Evolutionary conservation across 2,888 invertebrate species (phyloP).

Genomic region (Atherix ibis): DNA sequence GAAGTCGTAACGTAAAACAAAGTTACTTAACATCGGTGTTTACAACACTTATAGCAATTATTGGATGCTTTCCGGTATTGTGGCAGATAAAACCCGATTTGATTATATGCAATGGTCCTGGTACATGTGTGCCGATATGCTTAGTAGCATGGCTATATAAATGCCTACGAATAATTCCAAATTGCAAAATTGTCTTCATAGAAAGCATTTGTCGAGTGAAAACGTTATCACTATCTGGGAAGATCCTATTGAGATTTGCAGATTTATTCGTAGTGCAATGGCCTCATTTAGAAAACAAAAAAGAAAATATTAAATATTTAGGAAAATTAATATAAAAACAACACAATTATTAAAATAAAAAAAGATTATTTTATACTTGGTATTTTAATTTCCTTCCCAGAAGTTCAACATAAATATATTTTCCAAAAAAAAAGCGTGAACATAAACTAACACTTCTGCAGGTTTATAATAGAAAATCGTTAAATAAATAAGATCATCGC

Average conservation of each 20-base stretch:
- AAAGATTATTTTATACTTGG: too few relatives aligned
- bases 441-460: too few relatives aligned
- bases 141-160: conserved; percentile 58
- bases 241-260: conserved; percentile 65
- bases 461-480: too few relatives aligned
- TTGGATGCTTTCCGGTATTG: conserved; percentile 52
- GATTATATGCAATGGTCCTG: conserved; percentile 88
- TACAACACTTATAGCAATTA: conserved; percentile 58
- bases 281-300: conserved; percentile 53
- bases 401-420: too few relatives aligned
- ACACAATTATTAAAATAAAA: too few relatives aligned
- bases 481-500: too few relatives aligned
- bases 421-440: too few relatives aligned
- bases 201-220: conserved; percentile 92
- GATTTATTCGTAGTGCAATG: conserved; percentile 89
- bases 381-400: too few relatives aligned
- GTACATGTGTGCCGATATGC: conserved; percentile 89
- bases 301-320: conserved; percentile 54
- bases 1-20: conserved; percentile 79
- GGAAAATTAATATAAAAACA: conserved; percentile 47
- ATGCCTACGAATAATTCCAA: conserved; percentile 42
- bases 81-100: conserved; percentile 58
- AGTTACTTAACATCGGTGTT: conserved; percentile 63
- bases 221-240: conserved; percentile 76
- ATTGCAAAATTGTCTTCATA: conserved; percentile 69